Percentiles rank a stretch among this genome's conserved stretches.
Evolutionary conservation across 2,888 invertebrate genomes (phyloP).

Genomic region (Chydorus sphaericus): DNA sequence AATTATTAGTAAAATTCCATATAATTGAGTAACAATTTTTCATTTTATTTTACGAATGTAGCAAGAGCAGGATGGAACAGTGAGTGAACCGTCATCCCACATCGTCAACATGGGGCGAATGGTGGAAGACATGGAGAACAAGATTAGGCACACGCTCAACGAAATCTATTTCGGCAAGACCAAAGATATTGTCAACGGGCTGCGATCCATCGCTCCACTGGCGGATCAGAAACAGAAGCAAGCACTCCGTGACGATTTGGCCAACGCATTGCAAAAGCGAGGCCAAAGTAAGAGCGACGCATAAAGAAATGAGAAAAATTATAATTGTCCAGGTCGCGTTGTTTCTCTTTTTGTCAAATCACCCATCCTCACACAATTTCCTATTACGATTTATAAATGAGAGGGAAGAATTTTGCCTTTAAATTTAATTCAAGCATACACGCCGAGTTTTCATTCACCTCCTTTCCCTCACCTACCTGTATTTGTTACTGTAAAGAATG

Average conservation of each 20-base stretch:
- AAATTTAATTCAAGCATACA: no score
- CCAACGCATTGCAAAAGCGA: slow-evolving; percentile 64
- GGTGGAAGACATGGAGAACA: slow-evolving; percentile 99
- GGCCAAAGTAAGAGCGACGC: slow-evolving; percentile 45
- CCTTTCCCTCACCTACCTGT: no score
- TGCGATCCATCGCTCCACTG: slow-evolving; percentile 66
- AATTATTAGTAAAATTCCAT: not conserved
- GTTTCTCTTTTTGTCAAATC: no score
- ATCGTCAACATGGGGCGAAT: slow-evolving; percentile 96
- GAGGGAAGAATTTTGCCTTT: no score
- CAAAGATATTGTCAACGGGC: slow-evolving; percentile 90
- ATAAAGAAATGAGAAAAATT: no score
- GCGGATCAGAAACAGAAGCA: slow-evolving; percentile 71
- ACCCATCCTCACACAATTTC: no score
- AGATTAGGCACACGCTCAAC: slow-evolving; percentile 93
- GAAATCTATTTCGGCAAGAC: slow-evolving; percentile 99
- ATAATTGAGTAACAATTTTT: not conserved
- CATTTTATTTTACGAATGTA: slow-evolving; percentile 34
- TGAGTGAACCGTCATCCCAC: slow-evolving; percentile 88
- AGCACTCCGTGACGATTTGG: slow-evolving; percentile 70
- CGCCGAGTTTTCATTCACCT: no score
- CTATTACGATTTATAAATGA: no score
- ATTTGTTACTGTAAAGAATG: no score
- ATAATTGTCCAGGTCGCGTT: no score
- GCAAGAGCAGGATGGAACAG: slow-evolving; percentile 79